Percentiles rank a stretch among this genome's conserved stretches.
Conservation (phyloP, 2,113 vertebrate species). For the Heliornis fulica region DNA sequence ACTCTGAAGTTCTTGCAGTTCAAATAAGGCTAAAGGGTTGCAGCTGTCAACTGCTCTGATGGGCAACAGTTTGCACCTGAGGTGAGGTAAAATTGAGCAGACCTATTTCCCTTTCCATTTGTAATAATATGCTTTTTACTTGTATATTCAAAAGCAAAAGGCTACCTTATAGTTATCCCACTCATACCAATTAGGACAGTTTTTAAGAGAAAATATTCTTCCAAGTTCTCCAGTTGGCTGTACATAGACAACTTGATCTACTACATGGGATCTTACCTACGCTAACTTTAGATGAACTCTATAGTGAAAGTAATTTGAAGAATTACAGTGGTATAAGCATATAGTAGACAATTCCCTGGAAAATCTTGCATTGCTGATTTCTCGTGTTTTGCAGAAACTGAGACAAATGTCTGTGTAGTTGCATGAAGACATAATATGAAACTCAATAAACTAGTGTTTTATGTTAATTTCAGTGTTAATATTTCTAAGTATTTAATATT, state of each 20-base stretch:
- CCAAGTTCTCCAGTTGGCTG: not conserved
- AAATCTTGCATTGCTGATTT: not conserved
- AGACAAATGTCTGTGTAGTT: not conserved
- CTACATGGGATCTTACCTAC: not conserved
- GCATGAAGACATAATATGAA: not conserved
- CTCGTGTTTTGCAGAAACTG: not conserved
- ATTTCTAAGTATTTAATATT: not conserved
- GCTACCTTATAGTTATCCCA: not conserved
- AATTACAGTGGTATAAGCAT: not conserved
- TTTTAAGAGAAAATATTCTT: not conserved
- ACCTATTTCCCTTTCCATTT: not conserved
- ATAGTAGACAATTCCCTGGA: not conserved
- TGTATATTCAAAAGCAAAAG: not conserved
- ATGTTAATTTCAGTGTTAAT: not conserved
- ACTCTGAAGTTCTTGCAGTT: slow-evolving; percentile 6
- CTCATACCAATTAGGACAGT: not conserved
- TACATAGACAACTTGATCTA: not conserved
- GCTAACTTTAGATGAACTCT: not conserved
- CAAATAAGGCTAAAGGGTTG: slow-evolving; percentile 18
- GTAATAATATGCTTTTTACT: not conserved
- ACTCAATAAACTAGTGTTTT: not conserved
- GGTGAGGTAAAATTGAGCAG: slow-evolving; percentile 14
- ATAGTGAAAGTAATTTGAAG: not conserved
- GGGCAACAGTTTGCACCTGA: slow-evolving; percentile 15
- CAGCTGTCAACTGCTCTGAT: not conserved